phyloP scores from a whole-genome alignment of 2,888 invertebrate species.

The Tinea trinotella region DNA sequence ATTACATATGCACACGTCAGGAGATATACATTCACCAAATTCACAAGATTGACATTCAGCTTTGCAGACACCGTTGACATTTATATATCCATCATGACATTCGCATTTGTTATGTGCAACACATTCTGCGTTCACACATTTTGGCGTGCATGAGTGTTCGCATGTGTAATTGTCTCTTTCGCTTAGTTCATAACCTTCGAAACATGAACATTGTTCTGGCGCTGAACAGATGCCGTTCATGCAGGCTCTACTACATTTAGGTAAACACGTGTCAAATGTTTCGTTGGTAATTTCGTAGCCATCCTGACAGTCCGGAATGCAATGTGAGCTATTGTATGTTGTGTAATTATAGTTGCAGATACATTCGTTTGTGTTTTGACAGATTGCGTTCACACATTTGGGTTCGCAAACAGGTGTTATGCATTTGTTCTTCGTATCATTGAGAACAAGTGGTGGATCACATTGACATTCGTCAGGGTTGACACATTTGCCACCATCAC shows the following conservation, averaged over 20 bases:
- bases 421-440: slow-evolving; percentile 43
- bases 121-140: slow-evolving; percentile 31
- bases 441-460: slow-evolving; percentile 36
- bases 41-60: slow-evolving; percentile 26
- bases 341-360: neutral
- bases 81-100: slow-evolving; percentile 25
- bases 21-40: slow-evolving; percentile 21
- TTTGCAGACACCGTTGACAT: slow-evolving; percentile 25
- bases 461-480: slow-evolving; percentile 51
- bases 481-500: slow-evolving; percentile 53
- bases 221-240: slow-evolving; percentile 25
- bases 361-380: slow-evolving; percentile 24
- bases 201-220: slow-evolving; percentile 37
- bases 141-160: slow-evolving; percentile 25
- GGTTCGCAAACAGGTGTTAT: slow-evolving; percentile 39
- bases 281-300: slow-evolving; percentile 25
- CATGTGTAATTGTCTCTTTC: neutral
- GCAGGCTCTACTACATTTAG: slow-evolving; percentile 26
- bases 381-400: slow-evolving; percentile 44
- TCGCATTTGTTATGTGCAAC: slow-evolving; percentile 29
- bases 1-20: slow-evolving; percentile 17
- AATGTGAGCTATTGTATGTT: slow-evolving; percentile 19
- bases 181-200: slow-evolving; percentile 22
- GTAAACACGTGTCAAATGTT: slow-evolving; percentile 26
- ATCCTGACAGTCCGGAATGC: slow-evolving; percentile 26